Evolutionary conservation across 1,140 invertebrate genomes (phyloP).

Genomic region (Tachypleus tridentatus): DNA sequence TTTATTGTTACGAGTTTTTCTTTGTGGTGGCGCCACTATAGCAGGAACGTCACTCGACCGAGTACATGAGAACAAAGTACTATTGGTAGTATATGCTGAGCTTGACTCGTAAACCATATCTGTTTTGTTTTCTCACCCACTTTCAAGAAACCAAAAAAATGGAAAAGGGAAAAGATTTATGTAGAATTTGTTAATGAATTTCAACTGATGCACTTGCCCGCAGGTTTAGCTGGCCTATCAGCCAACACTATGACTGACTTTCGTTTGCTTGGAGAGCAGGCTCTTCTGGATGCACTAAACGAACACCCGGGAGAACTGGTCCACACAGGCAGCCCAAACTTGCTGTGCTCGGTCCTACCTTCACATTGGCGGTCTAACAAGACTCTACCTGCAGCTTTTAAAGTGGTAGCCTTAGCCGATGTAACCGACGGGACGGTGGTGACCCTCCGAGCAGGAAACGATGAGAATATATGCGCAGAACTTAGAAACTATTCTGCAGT

Average conservation of each 20-base stretch:
- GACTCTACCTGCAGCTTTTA: conserved; percentile 83
- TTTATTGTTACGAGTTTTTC: no score
- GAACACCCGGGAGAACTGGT: conserved; percentile 75
- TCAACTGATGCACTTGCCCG: no score
- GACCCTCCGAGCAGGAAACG: conserved; percentile 84
- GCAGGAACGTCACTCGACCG: no score
- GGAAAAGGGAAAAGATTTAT: no score
- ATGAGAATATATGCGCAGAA: conserved; percentile 93
- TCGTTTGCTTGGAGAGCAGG: conserved; percentile 43
- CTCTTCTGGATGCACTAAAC: conserved; percentile 62
- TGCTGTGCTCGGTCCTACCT: conserved; percentile 82
- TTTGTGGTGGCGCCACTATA: no score
- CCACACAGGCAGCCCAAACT: conserved; percentile 82
- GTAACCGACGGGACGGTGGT: conserved; percentile 91
- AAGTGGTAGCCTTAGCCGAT: conserved; percentile 82
- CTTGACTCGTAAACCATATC: no score
- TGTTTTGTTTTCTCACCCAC: no score
- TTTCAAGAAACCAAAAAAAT: no score
- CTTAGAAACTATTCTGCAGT: conserved; percentile 82
- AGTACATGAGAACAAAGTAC: no score
- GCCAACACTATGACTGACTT: conserved; percentile 14
- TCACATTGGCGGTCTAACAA: conserved; percentile 95
- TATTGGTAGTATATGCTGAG: no score
- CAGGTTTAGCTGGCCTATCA: no score
- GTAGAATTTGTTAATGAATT: no score